Evolutionary conservation across 2,113 vertebrate genomes (phyloP).

Genomic region (human (Homo sapiens)): DNA sequence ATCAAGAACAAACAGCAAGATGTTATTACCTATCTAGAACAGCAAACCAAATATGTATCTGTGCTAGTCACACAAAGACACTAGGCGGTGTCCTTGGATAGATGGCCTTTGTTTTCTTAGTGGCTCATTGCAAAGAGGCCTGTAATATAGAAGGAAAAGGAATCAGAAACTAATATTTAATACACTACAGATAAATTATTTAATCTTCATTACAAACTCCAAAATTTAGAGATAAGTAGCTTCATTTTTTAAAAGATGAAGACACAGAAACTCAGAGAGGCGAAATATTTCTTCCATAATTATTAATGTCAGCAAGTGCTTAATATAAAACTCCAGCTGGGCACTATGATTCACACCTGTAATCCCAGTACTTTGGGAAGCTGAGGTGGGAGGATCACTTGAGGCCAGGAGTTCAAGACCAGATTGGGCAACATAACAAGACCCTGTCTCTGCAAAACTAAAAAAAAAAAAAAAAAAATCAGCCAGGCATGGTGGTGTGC

Average conservation of each 20-base stretch:
- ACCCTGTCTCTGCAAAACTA: too few species aligned
- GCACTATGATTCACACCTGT: too few species aligned
- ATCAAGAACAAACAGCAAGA: neutral
- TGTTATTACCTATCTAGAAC: neutral
- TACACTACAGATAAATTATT: neutral
- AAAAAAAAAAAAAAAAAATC: too few species aligned
- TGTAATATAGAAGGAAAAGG: neutral
- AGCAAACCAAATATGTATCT: neutral
- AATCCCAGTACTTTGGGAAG: too few species aligned
- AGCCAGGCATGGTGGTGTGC: too few species aligned
- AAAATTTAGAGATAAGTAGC: neutral
- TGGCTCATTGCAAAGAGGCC: neutral
- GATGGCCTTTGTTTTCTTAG: neutral
- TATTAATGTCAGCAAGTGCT: neutral
- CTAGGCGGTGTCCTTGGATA: neutral
- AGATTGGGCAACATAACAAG: too few species aligned
- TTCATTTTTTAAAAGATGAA: conserved; percentile 30
- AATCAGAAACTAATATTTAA: neutral
- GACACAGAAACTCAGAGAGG: neutral
- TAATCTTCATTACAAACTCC: conserved; percentile 16
- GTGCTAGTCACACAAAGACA: neutral
- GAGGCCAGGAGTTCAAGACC: too few species aligned
- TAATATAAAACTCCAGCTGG: neutral
- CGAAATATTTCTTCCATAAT: neutral
- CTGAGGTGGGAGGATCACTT: too few species aligned